These are phyloP conservation scores for Sympetrum striolatum DNA, from an alignment of 2,888 invertebrate species.

Conservation along the genomic window DNA sequence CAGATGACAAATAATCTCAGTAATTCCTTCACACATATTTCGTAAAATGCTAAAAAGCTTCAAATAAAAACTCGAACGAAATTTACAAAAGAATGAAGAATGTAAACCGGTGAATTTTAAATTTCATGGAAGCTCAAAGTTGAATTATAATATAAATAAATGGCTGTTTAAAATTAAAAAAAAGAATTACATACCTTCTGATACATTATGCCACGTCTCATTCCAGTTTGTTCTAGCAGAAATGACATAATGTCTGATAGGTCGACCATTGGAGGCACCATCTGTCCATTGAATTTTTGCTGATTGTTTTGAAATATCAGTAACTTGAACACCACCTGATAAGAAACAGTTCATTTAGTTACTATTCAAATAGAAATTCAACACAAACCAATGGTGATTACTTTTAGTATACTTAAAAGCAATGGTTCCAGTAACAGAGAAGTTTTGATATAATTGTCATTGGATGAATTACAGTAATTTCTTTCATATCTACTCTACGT, in stretches of 20 bases:
- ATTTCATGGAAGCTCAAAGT: no score
- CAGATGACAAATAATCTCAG: no score
- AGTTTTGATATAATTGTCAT: background rate
- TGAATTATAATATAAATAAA: no score
- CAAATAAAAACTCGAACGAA: no score
- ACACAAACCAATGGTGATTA: conserved; percentile 13
- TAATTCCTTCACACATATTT: no score
- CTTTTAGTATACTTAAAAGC: background rate
- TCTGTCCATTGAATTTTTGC: conserved; percentile 89
- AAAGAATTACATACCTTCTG: conserved; percentile 61
- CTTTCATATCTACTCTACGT: no score
- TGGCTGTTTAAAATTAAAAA: no score
- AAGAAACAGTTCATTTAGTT: background rate
- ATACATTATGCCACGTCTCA: conserved; percentile 76
- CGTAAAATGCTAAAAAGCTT: no score
- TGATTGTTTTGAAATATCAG: conserved; percentile 76
- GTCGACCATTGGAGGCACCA: conserved; percentile 84
- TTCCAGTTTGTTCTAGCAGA: conserved; percentile 89
- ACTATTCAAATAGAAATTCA: no score
- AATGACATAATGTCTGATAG: conserved; percentile 78
- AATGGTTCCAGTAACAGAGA: background rate
- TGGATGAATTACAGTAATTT: no score
- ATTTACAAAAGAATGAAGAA: no score
- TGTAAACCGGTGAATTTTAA: no score
- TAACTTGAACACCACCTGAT: conserved; percentile 77